These are phyloP conservation scores for Mesorhabditis belari DNA, from an alignment of 2,888 invertebrate genomes.

Conservation along the genomic window DNA sequence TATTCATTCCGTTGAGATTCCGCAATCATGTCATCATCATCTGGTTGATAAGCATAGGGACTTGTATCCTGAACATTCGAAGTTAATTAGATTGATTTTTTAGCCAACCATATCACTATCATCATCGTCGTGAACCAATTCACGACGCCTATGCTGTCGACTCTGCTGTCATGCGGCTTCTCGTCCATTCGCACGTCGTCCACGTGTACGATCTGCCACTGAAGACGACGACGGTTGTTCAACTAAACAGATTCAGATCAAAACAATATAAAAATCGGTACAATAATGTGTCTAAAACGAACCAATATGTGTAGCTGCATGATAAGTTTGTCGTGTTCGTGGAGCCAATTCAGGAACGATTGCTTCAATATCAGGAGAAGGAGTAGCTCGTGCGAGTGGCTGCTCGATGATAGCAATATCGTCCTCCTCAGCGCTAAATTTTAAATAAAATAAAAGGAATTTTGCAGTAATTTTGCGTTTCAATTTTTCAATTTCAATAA, in stretches of 20 bases:
- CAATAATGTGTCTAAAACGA: too few relatives aligned
- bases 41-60: not conserved
- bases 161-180: too few relatives aligned
- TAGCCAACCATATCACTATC: not conserved
- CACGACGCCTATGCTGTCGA: too few relatives aligned
- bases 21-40: not conserved
- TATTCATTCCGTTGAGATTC: too few relatives aligned
- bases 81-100: too few relatives aligned
- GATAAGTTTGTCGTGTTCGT: not conserved
- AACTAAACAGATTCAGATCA: not conserved
- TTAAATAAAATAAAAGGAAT: too few relatives aligned
- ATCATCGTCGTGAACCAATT: not conserved
- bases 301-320: not conserved
- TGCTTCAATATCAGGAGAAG: not conserved
- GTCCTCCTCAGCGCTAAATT: too few relatives aligned
- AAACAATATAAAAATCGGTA: not conserved
- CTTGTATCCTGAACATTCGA: too few relatives aligned
- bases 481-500: too few relatives aligned
- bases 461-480: too few relatives aligned
- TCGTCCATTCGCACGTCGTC: too few relatives aligned
- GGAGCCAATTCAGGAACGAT: not conserved
- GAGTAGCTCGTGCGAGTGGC: not conserved
- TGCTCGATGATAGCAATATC: not conserved
- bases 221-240: not conserved
- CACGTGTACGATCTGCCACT: too few relatives aligned